phyloP scores from a whole-genome alignment of 1,140 invertebrate genomes.

The Ceratosolen fusciceps region DNA sequence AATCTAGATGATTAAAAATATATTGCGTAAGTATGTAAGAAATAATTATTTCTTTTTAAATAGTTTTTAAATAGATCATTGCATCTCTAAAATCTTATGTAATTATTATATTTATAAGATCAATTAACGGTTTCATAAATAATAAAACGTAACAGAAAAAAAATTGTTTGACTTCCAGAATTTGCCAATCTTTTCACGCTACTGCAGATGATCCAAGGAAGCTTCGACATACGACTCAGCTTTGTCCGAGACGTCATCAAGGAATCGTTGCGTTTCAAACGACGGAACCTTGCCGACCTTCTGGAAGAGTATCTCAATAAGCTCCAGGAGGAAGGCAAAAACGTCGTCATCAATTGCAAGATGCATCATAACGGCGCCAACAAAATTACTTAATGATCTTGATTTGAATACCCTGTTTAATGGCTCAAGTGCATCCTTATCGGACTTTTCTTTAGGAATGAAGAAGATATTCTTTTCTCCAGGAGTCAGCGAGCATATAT shows the following conservation, averaged over 20 bases:
- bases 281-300: slow-evolving; percentile 78
- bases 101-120: too few relatives aligned
- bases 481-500: slow-evolving; percentile 11
- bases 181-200: slow-evolving; percentile 80
- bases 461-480: slow-evolving; percentile 2
- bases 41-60: too few relatives aligned
- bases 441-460: not conserved
- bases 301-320: slow-evolving; percentile 71
- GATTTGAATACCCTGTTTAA: slow-evolving; percentile 6
- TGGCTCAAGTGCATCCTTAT: not conserved
- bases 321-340: slow-evolving; percentile 65
- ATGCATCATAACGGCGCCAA: slow-evolving; percentile 68
- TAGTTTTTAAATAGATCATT: too few relatives aligned
- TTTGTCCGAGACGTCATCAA: slow-evolving; percentile 83
- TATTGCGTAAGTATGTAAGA: too few relatives aligned
- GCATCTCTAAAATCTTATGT: too few relatives aligned
- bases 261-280: slow-evolving; percentile 86
- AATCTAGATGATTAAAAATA: not conserved
- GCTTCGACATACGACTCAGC: slow-evolving; percentile 77
- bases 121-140: too few relatives aligned
- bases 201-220: slow-evolving; percentile 81
- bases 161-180: slow-evolving; percentile 73
- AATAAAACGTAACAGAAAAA: not conserved
- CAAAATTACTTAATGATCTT: slow-evolving; percentile 64
- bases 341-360: slow-evolving; percentile 63